Base-by-base conservation (phyloP, 2,113 vertebrate species). In the Dipodomys merriami region DNA sequence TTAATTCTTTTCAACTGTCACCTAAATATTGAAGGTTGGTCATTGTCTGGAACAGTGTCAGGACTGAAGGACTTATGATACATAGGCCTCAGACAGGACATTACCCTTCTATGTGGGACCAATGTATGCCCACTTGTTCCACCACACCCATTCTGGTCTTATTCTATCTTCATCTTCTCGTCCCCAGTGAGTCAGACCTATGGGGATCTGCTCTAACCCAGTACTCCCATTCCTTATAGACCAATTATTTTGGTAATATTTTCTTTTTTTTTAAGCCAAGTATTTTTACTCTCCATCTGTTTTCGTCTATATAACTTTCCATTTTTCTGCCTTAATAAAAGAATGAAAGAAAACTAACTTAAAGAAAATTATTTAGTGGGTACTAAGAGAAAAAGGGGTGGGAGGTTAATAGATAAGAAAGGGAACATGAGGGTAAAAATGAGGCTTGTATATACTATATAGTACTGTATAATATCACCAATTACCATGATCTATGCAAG, bases 261-360 rank as follows among this genome's bases (percentile, higher is more conserved):
- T 57, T 46, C 8, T 60, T 53, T 27, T 11, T 3, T 53, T 74
- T 73, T 68, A 71, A 83, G 62, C 68, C 68, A 81, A 60, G 22
- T 79, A 23, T 3, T 20, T 88, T 92, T 44, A 49, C 19, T 86
- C 27, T 88, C 67, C 25, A 79, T 62, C 78, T 88, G 12, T 25
- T 79, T 82, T 60, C 12, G 82, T 64, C 64, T 89, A 7, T 3
- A 74, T 90, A 46, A 88, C 35, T 85, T 93, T 93, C n/a, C 10
- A 79, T 88, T 92, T 93, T 90, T 90, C 23, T 57, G 53, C n/a
- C 67, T 29, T 35, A 35, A 91, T 12, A 44, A 22, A 71, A 53
- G 60, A 87, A 19, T 76, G 16, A 74, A 35, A 79, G 49, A 16
- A 94, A 93, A 76, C 68, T 46, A 35, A 19, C 76, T 27, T 57